phyloP scores from a whole-genome alignment of 2,888 invertebrate species.

The Syrphus vitripennis region DNA sequence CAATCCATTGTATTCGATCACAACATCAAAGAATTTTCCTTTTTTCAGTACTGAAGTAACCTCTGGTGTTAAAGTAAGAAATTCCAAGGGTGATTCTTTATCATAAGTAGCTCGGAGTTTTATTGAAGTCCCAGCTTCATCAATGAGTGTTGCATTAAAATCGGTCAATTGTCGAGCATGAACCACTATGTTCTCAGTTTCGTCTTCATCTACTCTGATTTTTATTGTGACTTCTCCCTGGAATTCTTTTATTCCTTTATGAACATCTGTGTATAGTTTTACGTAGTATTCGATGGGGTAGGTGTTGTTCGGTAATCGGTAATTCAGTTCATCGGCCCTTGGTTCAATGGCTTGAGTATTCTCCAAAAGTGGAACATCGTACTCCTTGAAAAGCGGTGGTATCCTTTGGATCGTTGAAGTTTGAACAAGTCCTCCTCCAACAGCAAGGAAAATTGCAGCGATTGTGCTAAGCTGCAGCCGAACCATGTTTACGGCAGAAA shows the following conservation, averaged over 20 bases:
- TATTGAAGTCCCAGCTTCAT: background rate
- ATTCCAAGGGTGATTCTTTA: constrained; percentile 10
- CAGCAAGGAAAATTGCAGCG: constrained; percentile 1
- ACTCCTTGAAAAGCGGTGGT: constrained; percentile 37
- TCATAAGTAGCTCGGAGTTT: constrained; percentile 7
- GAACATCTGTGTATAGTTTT: constrained; percentile 79
- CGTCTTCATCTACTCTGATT: constrained; percentile 81
- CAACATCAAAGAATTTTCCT: constrained; percentile 79
- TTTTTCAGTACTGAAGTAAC: constrained; percentile 24
- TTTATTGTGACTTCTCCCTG: constrained; percentile 82
- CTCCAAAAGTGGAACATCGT: background rate
- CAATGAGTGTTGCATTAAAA: background rate
- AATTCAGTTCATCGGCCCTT: constrained; percentile 72
- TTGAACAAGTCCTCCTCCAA: constrained; percentile 28
- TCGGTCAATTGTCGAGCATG: constrained; percentile 48
- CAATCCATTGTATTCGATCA: constrained; percentile 82
- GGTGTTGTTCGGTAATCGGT: constrained; percentile 82
- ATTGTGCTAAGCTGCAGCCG: constrained; percentile 1
- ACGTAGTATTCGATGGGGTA: constrained; percentile 83
- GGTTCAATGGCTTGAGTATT: constrained; percentile 7
- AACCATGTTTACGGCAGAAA: constrained; percentile 34
- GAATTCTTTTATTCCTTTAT: constrained; percentile 76
- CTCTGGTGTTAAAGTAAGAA: constrained; percentile 36
- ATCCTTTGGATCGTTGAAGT: constrained; percentile 36
- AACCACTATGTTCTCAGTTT: constrained; percentile 80